These are phyloP conservation scores for Seriola rivoliana DNA, from an alignment of 2,113 vertebrate genomes.

Conservation along the genomic window DNA sequence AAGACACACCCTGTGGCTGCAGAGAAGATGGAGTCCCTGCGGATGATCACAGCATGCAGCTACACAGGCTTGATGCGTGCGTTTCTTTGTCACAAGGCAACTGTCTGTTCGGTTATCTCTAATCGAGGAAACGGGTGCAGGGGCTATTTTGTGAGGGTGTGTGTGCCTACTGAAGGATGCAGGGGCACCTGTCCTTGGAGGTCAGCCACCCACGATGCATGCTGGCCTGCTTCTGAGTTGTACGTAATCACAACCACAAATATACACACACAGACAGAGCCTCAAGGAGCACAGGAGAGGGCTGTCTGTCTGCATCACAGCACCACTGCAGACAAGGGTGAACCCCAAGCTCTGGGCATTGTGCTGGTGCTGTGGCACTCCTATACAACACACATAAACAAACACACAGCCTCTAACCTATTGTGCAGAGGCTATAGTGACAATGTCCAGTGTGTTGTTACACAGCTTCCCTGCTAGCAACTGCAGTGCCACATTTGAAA, in stretches of 20 bases:
- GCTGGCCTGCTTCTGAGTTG: constrained; percentile 33
- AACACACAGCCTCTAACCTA: constrained; percentile 4
- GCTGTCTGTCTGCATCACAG: constrained; percentile 74
- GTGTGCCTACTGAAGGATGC: constrained; percentile 17
- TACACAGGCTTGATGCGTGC: constrained; percentile 8
- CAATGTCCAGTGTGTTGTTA: constrained; percentile 17
- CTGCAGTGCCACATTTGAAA: constrained; percentile 3
- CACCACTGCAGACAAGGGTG: constrained; percentile 46
- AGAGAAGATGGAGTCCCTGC: constrained; percentile 24
- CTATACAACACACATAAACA: constrained; percentile 18
- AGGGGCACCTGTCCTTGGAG: constrained; percentile 51
- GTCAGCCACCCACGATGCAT: constrained; percentile 54
- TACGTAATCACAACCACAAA: constrained; percentile 16
- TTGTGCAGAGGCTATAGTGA: constrained; percentile 37
- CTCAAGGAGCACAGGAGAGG: constrained; percentile 53
- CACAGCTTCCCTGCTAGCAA: background rate
- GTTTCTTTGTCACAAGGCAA: constrained; percentile 53
- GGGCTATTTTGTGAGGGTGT: constrained; percentile 37
- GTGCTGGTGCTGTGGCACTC: constrained; percentile 11
- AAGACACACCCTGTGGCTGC: constrained; percentile 39
- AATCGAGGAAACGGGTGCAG: constrained; percentile 49
- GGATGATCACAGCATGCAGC: constrained; percentile 37
- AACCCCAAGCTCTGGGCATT: constrained; percentile 44
- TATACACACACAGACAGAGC: background rate
- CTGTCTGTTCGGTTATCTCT: constrained; percentile 53